These are phyloP conservation scores for Chrysochloris asiatica DNA, from an alignment of 2,113 vertebrate genomes.

Conservation along the genomic window DNA sequence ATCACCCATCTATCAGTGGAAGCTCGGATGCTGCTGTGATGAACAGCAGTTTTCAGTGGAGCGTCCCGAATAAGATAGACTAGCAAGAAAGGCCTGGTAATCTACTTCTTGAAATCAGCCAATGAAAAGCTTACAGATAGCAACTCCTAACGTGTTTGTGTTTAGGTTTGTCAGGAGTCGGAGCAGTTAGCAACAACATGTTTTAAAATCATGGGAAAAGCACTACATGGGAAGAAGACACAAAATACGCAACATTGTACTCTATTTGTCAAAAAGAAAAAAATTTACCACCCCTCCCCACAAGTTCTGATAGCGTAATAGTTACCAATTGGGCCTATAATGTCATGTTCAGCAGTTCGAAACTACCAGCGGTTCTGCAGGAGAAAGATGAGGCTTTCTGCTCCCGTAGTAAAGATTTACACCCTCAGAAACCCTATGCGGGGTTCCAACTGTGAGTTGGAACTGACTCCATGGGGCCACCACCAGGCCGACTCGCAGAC, in stretches of 20 bases:
- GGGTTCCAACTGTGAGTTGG: too few species aligned
- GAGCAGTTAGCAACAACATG: background rate
- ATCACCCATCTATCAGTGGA: background rate
- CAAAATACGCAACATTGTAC: background rate
- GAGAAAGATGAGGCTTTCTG: too few species aligned
- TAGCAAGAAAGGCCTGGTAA: background rate
- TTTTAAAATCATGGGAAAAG: constrained; percentile 19
- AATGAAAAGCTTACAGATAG: background rate
- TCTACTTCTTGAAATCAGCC: too few species aligned
- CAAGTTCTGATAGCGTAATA: too few species aligned
- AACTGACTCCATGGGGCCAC: too few species aligned
- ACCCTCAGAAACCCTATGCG: too few species aligned
- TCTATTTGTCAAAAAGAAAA: constrained; percentile 5
- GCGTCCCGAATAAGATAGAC: background rate
- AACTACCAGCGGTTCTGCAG: too few species aligned
- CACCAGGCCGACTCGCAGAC: too few species aligned
- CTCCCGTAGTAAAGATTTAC: too few species aligned
- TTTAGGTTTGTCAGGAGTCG: background rate
- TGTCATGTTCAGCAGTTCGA: too few species aligned
- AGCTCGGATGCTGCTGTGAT: background rate
- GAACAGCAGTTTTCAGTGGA: background rate
- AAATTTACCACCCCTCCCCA: too few species aligned
- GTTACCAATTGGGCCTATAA: too few species aligned
- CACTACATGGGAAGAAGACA: background rate
- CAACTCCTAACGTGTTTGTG: background rate